Evolutionary conservation across 2,113 vertebrate genomes (phyloP).

Genomic region (Oncorhynchus clarkii): DNA sequence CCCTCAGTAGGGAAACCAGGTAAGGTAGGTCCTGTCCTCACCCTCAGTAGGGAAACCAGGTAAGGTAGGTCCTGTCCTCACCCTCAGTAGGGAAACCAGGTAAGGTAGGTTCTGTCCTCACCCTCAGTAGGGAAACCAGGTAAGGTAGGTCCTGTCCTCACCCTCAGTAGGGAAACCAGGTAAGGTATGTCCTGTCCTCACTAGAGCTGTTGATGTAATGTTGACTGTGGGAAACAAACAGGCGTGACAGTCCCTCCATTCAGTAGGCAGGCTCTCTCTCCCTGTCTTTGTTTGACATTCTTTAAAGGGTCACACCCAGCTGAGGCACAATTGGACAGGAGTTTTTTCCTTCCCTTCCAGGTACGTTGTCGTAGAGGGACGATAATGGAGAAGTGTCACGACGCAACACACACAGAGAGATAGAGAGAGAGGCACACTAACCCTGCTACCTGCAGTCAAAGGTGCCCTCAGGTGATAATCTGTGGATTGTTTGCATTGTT

Average conservation of each 20-base stretch:
- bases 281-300: conserved; percentile 70
- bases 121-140: conserved; percentile 11
- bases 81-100: conserved; percentile 9
- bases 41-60: conserved; percentile 8
- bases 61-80: conserved; percentile 3
- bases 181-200: conserved; percentile 21
- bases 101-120: conserved; percentile 2
- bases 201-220: background rate
- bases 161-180: conserved; percentile 9
- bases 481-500: conserved; percentile 39
- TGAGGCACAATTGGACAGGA: conserved; percentile 73
- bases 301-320: conserved; percentile 78
- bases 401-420: background rate
- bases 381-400: conserved; percentile 6
- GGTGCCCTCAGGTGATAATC: conserved; percentile 17
- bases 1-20: conserved; percentile 6
- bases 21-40: conserved; percentile 19
- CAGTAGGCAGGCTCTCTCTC: conserved; percentile 4
- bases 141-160: conserved; percentile 18
- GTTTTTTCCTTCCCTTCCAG: conserved; percentile 39
- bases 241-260: conserved; percentile 24
- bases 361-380: background rate
- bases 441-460: conserved; percentile 4
- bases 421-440: background rate
- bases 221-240: conserved; percentile 34